These are phyloP conservation scores for Formicarius rufipectus DNA, from an alignment of 2,113 vertebrate genomes.

Conservation along the genomic window DNA sequence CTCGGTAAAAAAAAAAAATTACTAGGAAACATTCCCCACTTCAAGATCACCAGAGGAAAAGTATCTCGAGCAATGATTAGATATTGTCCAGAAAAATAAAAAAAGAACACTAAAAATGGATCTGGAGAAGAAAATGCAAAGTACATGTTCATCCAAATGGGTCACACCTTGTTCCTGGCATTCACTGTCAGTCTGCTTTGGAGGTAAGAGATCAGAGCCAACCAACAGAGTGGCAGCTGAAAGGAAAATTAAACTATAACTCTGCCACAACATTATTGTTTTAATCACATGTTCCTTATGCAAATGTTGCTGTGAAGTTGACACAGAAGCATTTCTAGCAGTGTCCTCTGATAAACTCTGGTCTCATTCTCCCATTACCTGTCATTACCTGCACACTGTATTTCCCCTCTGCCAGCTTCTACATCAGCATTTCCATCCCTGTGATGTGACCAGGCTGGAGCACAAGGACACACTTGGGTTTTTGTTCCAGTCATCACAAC, in stretches of 20 bases:
- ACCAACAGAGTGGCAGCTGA: not conserved
- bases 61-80: slow-evolving; percentile 69
- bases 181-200: not conserved
- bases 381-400: no score
- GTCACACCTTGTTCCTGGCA: not conserved
- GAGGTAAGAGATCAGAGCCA: slow-evolving; percentile 12
- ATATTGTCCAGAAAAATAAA: slow-evolving; percentile 31
- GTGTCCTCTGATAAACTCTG: not conserved
- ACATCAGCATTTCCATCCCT: not conserved
- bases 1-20: slow-evolving; percentile 49
- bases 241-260: not conserved
- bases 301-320: not conserved
- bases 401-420: not conserved
- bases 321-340: not conserved
- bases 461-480: not conserved
- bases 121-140: not conserved
- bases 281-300: not conserved
- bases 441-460: not conserved
- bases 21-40: slow-evolving; percentile 51
- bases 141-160: not conserved
- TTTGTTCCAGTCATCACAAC: not conserved
- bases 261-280: not conserved
- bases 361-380: not conserved
- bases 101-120: slow-evolving; percentile 56
- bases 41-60: slow-evolving; percentile 50